phyloP scores from a whole-genome alignment of 1,140 invertebrate genomes.

The Diprion similis region DNA sequence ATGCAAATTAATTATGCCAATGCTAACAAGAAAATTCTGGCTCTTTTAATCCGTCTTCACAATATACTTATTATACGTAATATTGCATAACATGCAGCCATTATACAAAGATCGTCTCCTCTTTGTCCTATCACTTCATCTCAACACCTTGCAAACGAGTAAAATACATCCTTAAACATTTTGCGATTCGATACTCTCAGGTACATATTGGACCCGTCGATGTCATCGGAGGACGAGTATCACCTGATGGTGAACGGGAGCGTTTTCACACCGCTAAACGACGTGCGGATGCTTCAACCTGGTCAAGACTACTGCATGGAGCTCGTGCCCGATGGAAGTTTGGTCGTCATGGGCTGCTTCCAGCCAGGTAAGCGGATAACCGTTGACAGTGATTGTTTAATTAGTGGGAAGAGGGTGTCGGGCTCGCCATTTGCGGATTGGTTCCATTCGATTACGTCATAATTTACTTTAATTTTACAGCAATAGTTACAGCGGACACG shows the following conservation, averaged over 20 bases:
- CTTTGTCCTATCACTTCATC: not conserved
- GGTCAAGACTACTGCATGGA: constrained; percentile 65
- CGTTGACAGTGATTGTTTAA: not conserved
- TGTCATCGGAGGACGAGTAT: constrained; percentile 61
- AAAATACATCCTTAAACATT: not conserved
- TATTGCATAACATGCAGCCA: no score
- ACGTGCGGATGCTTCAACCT: constrained; percentile 57
- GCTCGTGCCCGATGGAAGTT: constrained; percentile 42
- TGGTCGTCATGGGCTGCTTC: constrained; percentile 57
- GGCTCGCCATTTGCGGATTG: not conserved
- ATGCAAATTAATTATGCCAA: no score
- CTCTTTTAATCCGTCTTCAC: no score
- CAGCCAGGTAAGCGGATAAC: constrained; percentile 43
- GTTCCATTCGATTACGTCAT: not conserved
- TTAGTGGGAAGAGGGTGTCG: not conserved
- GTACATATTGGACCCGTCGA: constrained; percentile 63
- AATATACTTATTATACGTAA: no score
- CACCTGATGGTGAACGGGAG: constrained; percentile 67
- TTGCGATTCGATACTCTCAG: constrained; percentile 37
- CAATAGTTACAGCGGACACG: constrained; percentile 33
- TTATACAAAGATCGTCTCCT: constrained; percentile 1
- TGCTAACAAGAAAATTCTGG: no score
- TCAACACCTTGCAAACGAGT: not conserved
- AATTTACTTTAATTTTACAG: constrained; percentile 33
- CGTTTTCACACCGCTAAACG: constrained; percentile 60